phyloP scores from a whole-genome alignment of 2,888 invertebrate species.

The Cactoblastis cactorum region DNA sequence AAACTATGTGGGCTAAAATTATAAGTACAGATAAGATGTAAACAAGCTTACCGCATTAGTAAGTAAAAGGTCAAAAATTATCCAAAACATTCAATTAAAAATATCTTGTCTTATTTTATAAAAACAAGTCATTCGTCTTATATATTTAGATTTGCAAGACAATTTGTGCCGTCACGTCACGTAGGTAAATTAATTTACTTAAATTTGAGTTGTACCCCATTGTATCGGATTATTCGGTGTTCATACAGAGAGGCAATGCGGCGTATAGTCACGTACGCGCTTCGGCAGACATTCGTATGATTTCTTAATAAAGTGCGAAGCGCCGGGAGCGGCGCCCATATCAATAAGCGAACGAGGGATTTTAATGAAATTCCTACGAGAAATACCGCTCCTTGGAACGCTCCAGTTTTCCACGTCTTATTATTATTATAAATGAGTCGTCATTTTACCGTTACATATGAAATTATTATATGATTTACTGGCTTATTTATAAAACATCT shows the following conservation, averaged over 20 bases:
- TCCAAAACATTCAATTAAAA: no score
- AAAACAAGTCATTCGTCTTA: no score
- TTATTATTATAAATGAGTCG: constrained; percentile 38
- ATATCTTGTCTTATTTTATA: no score
- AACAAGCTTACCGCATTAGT: no score
- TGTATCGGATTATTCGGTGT: not conserved
- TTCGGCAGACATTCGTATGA: constrained; percentile 67
- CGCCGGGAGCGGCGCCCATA: constrained; percentile 64
- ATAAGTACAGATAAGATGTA: no score
- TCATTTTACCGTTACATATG: not conserved
- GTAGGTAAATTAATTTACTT: not conserved
- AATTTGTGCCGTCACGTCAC: no score
- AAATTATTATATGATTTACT: not conserved
- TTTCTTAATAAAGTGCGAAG: constrained; percentile 74
- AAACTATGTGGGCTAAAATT: no score
- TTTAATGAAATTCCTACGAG: constrained; percentile 61
- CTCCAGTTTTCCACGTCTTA: constrained; percentile 38
- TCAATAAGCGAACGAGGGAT: constrained; percentile 64
- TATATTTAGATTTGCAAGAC: no score
- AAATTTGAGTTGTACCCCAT: not conserved
- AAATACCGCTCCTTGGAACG: constrained; percentile 54
- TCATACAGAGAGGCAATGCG: constrained; percentile 38
- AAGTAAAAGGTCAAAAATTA: no score
- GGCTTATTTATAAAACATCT: no score
- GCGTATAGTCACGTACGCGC: constrained; percentile 69